Base-by-base conservation (phyloP, 2,888 invertebrate species). In the Polyommatus iphigenia region DNA sequence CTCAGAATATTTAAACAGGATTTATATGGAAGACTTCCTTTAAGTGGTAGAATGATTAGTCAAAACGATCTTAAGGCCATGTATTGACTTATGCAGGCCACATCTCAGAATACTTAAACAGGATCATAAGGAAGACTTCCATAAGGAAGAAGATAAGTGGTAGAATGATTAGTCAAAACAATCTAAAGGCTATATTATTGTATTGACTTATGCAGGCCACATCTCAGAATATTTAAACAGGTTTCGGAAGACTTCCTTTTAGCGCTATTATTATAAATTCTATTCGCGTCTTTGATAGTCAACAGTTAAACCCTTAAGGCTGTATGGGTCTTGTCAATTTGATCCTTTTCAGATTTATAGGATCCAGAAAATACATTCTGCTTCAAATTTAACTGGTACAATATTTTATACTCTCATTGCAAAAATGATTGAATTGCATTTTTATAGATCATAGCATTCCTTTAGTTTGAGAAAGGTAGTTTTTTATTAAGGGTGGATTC, bases 201-300 rank as follows among this genome's bases (percentile, higher is more conserved):
- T 41, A 72, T 41, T 72, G 72, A 72, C 72, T 72, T 72, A 72
- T 72, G 72, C 36, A 20, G 41, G n/a, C 72, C 72, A 72, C 72
- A 41, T 41, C 54, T 54, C 8, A n/a, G 41, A 18, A 46, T 46
- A 46, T 3, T 72, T n/a, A 20, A 24, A 41, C 20, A 41, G 72
- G 36, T 41, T 72, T 18, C 41, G 41, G 72, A 72, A 36, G 72
- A 10, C 36, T 72, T 20, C n/a, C 71, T 36, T 18, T 32, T 15
- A 29, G 10, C 18, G 29, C 18, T 13, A 41, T 41, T 41, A 41
- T 72, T 72, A 72, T 72, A 41, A 72, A 72, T 72, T 41, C 72
- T 20, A 20, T n/a, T 15, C 36, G 20, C 72, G 41, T 41, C 36
- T 72, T 72, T 36, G 72, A 72, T 20, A 13, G 20, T 71, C 71